phyloP scores from a whole-genome alignment of 2,797 vertebrate genomes.

The Triplophysa yarkandensis region DNA sequence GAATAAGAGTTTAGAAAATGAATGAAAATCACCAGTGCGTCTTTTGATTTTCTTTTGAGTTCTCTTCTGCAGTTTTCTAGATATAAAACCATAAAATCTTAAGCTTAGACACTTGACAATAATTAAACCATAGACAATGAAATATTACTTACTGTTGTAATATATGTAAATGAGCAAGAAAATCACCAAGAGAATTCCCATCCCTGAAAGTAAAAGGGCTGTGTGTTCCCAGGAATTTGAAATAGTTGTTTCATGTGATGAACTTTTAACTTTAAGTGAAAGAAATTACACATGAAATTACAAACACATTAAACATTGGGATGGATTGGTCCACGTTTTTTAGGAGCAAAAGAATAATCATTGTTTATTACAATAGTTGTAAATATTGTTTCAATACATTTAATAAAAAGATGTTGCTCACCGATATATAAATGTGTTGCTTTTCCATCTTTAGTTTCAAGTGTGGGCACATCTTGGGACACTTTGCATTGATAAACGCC shows the following conservation, averaged over 20 bases:
- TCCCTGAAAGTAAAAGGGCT: background rate
- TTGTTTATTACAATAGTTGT: no score
- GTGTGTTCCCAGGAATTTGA: background rate
- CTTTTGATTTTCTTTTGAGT: background rate
- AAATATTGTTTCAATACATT: no score
- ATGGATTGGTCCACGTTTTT: no score
- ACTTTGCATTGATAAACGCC: constrained; percentile 44
- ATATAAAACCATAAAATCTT: background rate
- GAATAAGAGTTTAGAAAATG: background rate
- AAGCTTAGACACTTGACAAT: background rate
- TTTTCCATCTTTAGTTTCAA: background rate
- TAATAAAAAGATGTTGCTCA: constrained; percentile 5
- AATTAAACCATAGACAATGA: no score
- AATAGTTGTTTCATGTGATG: background rate
- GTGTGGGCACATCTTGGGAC: rapidly evolving
- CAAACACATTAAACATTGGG: no score
- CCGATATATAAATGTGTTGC: constrained; percentile 41
- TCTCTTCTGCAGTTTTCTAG: background rate
- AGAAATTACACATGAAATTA: no score
- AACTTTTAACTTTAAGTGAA: no score
- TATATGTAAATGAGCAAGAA: background rate
- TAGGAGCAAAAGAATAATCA: no score
- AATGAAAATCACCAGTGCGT: background rate
- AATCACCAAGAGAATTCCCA: background rate
- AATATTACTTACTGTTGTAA: background rate